Evolutionary conservation across 1,140 invertebrate species (phyloP).

Genomic region (Drosophila guanche): DNA sequence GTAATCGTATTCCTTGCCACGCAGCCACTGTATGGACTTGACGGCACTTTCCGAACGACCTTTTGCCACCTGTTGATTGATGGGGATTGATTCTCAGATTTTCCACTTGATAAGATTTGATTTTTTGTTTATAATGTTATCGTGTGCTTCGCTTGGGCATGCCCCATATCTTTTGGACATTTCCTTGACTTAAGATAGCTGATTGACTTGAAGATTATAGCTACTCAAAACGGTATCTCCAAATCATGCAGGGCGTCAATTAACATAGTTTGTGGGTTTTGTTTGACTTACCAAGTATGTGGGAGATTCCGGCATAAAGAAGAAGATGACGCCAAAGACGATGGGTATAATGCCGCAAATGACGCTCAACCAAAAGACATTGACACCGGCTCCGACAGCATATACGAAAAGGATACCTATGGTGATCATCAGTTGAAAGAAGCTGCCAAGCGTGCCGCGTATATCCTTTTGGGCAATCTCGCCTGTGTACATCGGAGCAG

Average conservation of each 20-base stretch:
- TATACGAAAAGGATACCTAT: conserved; percentile 90
- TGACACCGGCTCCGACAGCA: conserved; percentile 86
- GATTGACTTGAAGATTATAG: conserved; percentile 15
- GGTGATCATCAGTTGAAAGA: conserved; percentile 91
- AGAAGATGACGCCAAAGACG: conserved; percentile 87
- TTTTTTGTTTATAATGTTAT: conserved; percentile 4
- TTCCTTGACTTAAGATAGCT: conserved; percentile 3
- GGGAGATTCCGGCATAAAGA: conserved; percentile 92
- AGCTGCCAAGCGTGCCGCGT: conserved; percentile 90
- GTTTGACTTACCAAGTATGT: conserved; percentile 84
- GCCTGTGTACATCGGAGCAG: conserved; percentile 91
- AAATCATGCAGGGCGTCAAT: too few relatives aligned
- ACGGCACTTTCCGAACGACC: conserved; percentile 87
- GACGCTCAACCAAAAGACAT: conserved; percentile 87
- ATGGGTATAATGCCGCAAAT: conserved; percentile 88
- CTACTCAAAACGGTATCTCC: conserved; percentile 2
- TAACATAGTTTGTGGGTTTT: too few relatives aligned
- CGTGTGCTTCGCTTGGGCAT: background rate
- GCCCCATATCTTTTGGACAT: conserved; percentile 11
- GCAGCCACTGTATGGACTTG: conserved; percentile 86
- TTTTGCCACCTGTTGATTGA: conserved; percentile 81
- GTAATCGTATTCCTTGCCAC: conserved; percentile 88
- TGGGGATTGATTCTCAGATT: conserved; percentile 5
- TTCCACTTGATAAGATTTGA: conserved; percentile 1
- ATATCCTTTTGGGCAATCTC: conserved; percentile 92